Evolutionary conservation across 2,888 invertebrate species (phyloP), one percentile per base, ranked within the genome.

Genomic region (Rhagium mordax): DNA sequence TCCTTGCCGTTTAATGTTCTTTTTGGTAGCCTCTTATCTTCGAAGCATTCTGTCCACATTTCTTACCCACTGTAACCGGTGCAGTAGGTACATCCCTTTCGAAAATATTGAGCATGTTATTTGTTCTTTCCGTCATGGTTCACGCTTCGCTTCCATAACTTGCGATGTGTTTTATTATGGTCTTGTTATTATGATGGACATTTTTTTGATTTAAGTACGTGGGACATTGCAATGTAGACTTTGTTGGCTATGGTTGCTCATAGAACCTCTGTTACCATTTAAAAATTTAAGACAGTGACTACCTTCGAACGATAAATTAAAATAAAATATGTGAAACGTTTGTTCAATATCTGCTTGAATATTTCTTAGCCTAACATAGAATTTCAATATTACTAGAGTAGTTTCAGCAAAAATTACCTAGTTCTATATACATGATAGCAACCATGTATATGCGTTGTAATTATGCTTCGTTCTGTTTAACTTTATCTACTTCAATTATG

Each of bases 21-120:
- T 49, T 59, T 59, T 27, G 59, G n/a, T 8, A 16, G 20, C 24
- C 59, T 15, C 18, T 7, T 59, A n/a, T 59, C 59, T 59, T 59
- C 27, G n/a, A n/a, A n/a, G n/a, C 29, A 59, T 59, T 33, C 21
- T 59, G 7, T 24, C 16, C 59, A 27, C 29, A 59, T 59, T 24
- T 8, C 3, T 27, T 27, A 15, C 59, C 59, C 59, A 29, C 4
- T 59, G 59, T 59, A 29, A 27, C 27, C 59, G 27, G 21, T 33
- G 59, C 16, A 59, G 27, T 27, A n/a, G 15, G 8, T 16, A 49
- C 48, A 5, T 48, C n/a, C n/a, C n/a, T 47, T 47, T 48, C 48
- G 48, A 48, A 48, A 15, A 48, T 48, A 48, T 48, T 48, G 16
- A 47, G 49, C 16, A 18, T 18, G 49, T 16, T 18, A 15, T 49